Percentiles rank a stretch among this genome's conserved stretches.
phyloP scores from a whole-genome alignment of 2,888 invertebrate genomes.

The Scrobipalpa atriplicella region DNA sequence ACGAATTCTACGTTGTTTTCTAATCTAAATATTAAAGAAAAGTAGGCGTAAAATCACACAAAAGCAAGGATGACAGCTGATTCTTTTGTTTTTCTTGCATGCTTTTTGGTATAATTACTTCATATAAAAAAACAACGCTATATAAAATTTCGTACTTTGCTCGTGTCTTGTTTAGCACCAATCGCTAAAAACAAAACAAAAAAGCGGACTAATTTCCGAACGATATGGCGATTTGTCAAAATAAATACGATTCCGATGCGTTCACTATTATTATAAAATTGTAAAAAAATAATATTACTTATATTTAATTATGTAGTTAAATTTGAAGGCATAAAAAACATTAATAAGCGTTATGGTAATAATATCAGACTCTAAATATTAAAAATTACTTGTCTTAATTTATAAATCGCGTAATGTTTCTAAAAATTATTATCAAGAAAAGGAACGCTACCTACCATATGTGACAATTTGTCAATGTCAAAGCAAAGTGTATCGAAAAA shows the following conservation, averaged over 20 bases:
- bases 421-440: background rate
- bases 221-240: constrained; percentile 4
- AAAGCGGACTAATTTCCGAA: constrained; percentile 6
- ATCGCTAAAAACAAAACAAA: background rate
- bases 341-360: too few relatives aligned
- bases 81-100: background rate
- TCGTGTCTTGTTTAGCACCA: background rate
- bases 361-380: too few relatives aligned
- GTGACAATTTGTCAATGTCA: constrained; percentile 1
- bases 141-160: background rate
- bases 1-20: background rate
- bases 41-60: constrained; percentile 39
- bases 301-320: too few relatives aligned
- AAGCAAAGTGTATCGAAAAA: constrained; percentile 1
- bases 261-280: background rate
- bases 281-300: too few relatives aligned
- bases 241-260: background rate
- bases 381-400: too few relatives aligned
- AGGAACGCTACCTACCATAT: background rate
- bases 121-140: background rate
- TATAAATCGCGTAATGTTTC: too few relatives aligned
- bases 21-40: constrained; percentile 26
- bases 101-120: background rate
- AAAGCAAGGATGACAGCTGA: constrained; percentile 15
- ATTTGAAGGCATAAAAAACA: too few relatives aligned